Evolutionary conservation across 2,113 vertebrate species (phyloP).

Genomic region (Onychostoma macrolepis): DNA sequence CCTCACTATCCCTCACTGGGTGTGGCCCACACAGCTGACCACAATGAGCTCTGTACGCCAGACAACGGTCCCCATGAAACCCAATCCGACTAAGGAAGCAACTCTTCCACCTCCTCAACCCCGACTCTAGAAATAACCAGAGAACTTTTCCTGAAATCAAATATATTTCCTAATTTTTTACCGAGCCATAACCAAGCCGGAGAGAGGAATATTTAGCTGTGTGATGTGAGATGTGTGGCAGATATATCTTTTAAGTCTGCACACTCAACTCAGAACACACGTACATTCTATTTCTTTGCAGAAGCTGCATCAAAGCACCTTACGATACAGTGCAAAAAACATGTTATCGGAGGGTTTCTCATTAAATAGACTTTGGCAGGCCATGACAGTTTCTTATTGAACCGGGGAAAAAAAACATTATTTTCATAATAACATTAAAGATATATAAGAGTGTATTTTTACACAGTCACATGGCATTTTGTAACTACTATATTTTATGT

Average conservation of each 20-base stretch:
- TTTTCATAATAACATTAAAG: too few species aligned
- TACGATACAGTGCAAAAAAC: neutral
- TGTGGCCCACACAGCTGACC: slow-evolving; percentile 35
- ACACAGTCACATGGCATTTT: neutral
- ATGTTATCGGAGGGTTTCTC: neutral
- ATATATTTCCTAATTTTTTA: slow-evolving; percentile 36
- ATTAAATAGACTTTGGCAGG: neutral
- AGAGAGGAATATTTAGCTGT: neutral
- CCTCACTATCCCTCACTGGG: slow-evolving; percentile 35
- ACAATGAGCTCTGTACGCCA: slow-evolving; percentile 37
- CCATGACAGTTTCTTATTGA: too few species aligned
- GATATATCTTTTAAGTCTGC: neutral
- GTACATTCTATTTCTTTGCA: neutral
- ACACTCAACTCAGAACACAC: neutral
- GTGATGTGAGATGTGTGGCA: neutral
- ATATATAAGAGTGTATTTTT: neutral
- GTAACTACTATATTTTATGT: neutral
- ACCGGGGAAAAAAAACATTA: too few species aligned
- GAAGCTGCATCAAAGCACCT: neutral
- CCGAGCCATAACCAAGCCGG: neutral
- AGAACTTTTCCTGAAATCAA: slow-evolving; percentile 50
- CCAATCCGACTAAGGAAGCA: slow-evolving; percentile 42
- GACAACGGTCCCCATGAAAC: slow-evolving; percentile 34
- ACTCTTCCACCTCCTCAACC: slow-evolving; percentile 20
- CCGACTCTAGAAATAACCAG: slow-evolving; percentile 46